Conservation (phyloP, 2,797 vertebrate genomes). For the Limnodromus scolopaceus region DNA sequence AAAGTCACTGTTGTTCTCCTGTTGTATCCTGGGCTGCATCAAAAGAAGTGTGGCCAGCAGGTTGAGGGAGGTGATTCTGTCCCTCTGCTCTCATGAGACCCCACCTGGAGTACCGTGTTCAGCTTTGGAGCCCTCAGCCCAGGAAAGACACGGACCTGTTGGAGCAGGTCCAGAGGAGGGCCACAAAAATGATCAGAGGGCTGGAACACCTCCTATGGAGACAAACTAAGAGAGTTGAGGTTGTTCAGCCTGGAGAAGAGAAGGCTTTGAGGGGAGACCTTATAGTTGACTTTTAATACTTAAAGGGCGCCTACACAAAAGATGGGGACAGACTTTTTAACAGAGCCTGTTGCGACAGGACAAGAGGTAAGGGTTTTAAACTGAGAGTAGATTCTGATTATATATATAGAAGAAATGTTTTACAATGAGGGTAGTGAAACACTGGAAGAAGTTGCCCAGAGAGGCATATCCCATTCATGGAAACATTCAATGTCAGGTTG, state of each 20-base stretch:
- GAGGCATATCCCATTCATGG: background rate
- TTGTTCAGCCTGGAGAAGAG: background rate
- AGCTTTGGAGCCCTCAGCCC: background rate
- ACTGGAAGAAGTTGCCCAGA: background rate
- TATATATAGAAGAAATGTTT: background rate
- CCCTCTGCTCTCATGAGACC: background rate
- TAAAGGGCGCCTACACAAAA: background rate
- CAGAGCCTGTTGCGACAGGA: accelerated
- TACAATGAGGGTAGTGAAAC: background rate
- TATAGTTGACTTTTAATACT: background rate
- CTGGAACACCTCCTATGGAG: background rate
- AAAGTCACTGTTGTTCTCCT: background rate
- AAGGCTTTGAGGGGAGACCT: background rate
- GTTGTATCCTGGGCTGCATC: too few species aligned
- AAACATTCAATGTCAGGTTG: background rate
- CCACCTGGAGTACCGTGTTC: background rate
- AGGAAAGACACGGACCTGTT: background rate
- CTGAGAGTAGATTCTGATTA: background rate
- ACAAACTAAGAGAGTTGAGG: background rate
- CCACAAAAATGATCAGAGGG: background rate
- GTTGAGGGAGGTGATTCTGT: too few species aligned
- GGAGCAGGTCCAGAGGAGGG: background rate
- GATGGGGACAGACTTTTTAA: background rate
- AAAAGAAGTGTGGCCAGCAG: background rate
- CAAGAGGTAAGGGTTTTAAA: background rate